Base-by-base conservation (phyloP, 2,113 vertebrate species). In the Piprites chloris region DNA sequence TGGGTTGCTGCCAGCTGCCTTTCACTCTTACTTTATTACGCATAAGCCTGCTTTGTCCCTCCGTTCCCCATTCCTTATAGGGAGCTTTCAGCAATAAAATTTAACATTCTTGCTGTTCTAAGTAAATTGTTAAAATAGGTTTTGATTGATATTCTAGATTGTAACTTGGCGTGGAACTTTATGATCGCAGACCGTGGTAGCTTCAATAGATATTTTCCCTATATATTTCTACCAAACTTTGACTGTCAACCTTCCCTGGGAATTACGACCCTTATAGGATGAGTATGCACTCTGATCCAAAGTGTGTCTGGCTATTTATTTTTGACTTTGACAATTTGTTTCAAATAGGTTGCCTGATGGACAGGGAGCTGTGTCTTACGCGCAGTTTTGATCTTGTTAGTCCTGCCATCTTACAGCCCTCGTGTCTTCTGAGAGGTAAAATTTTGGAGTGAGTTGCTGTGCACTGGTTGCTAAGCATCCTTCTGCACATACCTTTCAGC, bases 301-400 rank as follows among this genome's bases (percentile, higher is more conserved):
- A 52, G 14, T 0, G 0, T 23, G 42, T 35, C 3, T 82, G 58
- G 24, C 2, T 69, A 62, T 52, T 56, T 24, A 61, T 23, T 90
- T 77, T 56, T 33, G 1, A 42, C 7, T 68, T 77, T 6, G 2
- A 2, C 46, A 32, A 50, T 52, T 66, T 39, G 18, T 81, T 78
- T 76, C 24, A 37, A 61, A 63, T 61, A 12, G 65, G 27, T 30
- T 69, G 18, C 20, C 8, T 24, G 18, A 69, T 18, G 14, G 41
- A 50, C 4, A 20, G 33, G 33, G 12, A 39, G 11, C 27, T 8
- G 20, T 28, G 9, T 37, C 50, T 80, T 68, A 37, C 26, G 32
- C 4, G 18, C 32, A 1, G 20, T n/a, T 37, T 37, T 8, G 11
- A 35, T 46, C 11, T 62, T 63, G 32, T 39, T 74, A 27, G 26